Evolutionary conservation across 2,888 invertebrate species (phyloP).

Genomic region (Endotricha flammealis): DNA sequence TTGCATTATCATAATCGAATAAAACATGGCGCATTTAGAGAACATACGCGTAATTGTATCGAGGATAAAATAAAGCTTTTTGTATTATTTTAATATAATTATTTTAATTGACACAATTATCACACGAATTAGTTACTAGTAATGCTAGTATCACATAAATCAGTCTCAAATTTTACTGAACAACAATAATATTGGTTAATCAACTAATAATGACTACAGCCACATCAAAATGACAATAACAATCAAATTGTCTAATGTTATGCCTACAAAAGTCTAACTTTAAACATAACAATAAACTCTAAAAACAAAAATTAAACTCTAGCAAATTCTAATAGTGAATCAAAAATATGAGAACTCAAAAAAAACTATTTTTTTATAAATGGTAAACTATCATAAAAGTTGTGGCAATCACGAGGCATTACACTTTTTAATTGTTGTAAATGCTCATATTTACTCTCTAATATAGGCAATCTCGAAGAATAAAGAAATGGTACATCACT

Average conservation of each 20-base stretch:
- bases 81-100: no score
- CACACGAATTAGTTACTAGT: no score
- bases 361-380: conserved; percentile 1
- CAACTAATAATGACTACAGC: no score
- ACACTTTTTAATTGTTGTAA: conserved; percentile 16
- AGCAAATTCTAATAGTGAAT: background rate
- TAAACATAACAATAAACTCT: background rate
- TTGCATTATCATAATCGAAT: conserved; percentile 10
- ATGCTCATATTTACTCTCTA: conserved; percentile 15
- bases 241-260: no score
- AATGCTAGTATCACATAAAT: no score
- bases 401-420: conserved; percentile 16
- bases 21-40: background rate
- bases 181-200: no score
- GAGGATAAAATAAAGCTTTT: background rate
- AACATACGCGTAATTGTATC: background rate
- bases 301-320: background rate
- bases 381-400: conserved; percentile 16
- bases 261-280: no score
- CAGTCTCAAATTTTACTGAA: no score
- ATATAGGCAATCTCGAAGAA: conserved; percentile 4
- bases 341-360: background rate
- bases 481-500: conserved; percentile 2
- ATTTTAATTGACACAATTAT: no score
- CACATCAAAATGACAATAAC: no score